A percentile compares a stretch with the other conserved stretches of the same genome.
phyloP scores from a whole-genome alignment of 2,797 vertebrate genomes.

The Esox lucius region DNA sequence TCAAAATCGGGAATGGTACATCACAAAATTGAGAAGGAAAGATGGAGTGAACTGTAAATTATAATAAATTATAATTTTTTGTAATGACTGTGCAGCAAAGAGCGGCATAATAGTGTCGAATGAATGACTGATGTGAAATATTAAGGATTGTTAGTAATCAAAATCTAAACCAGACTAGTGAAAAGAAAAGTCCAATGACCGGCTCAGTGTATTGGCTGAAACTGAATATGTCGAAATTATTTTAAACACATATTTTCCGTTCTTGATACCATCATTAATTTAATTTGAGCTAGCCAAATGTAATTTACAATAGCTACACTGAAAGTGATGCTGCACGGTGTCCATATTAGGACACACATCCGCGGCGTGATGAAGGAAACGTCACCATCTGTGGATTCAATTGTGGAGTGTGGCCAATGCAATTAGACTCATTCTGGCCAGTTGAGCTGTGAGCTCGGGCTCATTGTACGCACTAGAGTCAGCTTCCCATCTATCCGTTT shows the following conservation, averaged over 20 bases:
- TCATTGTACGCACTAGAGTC: constrained; percentile 47
- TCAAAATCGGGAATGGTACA: too few species aligned
- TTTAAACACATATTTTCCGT: not conserved
- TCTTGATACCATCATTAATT: not conserved
- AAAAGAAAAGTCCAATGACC: not conserved
- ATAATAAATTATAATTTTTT: too few species aligned
- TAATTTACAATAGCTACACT: not conserved
- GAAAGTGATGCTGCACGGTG: not conserved
- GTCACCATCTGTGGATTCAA: constrained; percentile 47
- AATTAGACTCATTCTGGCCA: constrained; percentile 60
- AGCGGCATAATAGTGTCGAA: not conserved
- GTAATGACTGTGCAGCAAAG: not conserved
- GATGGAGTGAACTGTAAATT: too few species aligned
- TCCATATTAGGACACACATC: not conserved
- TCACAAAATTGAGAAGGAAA: too few species aligned
- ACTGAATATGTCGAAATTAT: not conserved
- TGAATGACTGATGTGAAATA: not conserved
- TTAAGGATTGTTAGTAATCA: not conserved
- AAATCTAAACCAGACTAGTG: not conserved
- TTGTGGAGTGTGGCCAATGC: constrained; percentile 61
- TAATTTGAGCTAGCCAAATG: not conserved
- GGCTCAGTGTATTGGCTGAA: not conserved
- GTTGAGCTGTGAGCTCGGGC: constrained; percentile 35
- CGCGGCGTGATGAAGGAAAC: not conserved
- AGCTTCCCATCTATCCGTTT: constrained; percentile 45